Base-by-base conservation (phyloP, 1,140 invertebrate species). In the Chelonus insularis region DNA sequence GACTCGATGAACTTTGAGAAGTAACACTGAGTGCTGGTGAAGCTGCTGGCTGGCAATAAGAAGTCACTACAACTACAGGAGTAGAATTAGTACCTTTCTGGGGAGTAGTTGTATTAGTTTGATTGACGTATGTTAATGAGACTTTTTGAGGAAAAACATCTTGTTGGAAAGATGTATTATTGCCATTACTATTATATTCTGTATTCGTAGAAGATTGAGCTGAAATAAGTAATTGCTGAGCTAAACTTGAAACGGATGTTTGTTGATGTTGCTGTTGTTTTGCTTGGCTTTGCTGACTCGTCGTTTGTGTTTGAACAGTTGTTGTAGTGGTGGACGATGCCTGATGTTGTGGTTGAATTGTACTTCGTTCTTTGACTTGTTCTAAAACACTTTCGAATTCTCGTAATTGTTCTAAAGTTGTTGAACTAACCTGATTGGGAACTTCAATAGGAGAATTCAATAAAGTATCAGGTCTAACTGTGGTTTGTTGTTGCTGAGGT, bases 361-460 rank as follows among this genome's bases (percentile, higher is more conserved):
- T 86, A 60, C 88, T 89, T 37, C 89, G 77, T 73, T 91, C 89
- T 70, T 91, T 91, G 1, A 91, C 87, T 77, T 91, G 89, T 72
- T 93, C 90, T 39, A 92, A 79, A 0, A 93, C 90, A 75, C 89
- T 90, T 72, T 93, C 91, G 69, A 93, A 93, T 74, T 93, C 91
- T 32, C 90, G 79, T 4, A 93, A 71, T 68, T 92, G 90, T 72
- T 93, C 90, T 18, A 91, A 73, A 7, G 90, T 91, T 2, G 82
- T 84, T 0, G 84, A 85, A 59, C 84, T 84, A 5, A 85, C 81
- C 60, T 81, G 75, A 66, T 82, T 82, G 2, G 76, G 71, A 6
- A 79, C 77, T 12, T 83, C 79, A 20, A 79, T 81, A 0, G 74
- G 67, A 6, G 87, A 85, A 18, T 75, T 77, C 1, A 78, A 68